These are phyloP conservation scores for Diadema setosum DNA, from an alignment of 35 echinoderm and acorn worm species.

Conservation along the genomic window DNA sequence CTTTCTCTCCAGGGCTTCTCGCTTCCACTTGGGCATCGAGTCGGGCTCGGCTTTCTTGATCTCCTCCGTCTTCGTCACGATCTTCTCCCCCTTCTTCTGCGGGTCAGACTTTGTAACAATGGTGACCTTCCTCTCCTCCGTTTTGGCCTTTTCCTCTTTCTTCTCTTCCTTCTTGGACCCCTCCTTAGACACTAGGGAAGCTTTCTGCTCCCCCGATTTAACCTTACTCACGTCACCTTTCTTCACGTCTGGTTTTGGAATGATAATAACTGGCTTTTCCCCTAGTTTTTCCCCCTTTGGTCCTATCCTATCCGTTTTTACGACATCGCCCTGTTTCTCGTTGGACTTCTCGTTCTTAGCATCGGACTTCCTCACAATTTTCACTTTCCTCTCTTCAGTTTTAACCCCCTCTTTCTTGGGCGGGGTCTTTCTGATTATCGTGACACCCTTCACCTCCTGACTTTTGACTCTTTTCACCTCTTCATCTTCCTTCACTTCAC, in stretches of 20 bases:
- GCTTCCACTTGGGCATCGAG: neutral
- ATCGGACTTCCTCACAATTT: neutral
- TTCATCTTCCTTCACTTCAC: neutral
- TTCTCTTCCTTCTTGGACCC: neutral
- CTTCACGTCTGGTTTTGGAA: neutral
- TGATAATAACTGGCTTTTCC: neutral
- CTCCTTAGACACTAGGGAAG: neutral
- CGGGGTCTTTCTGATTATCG: neutral
- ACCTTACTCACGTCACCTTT: neutral
- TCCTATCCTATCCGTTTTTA: neutral
- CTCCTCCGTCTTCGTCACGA: slow-evolving; percentile 3
- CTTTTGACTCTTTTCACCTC: slow-evolving; percentile 2
- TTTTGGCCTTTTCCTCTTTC: neutral
- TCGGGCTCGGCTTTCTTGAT: neutral
- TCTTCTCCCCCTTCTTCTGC: neutral
- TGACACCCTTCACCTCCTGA: neutral
- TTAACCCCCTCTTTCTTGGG: neutral
- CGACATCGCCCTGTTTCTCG: neutral
- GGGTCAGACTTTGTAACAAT: neutral
- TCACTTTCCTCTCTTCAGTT: neutral
- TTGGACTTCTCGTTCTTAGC: neutral
- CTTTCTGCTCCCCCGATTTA: too few relatives aligned
- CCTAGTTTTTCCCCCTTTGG: neutral
- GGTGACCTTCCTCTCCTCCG: neutral
- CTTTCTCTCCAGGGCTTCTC: neutral